Percentiles rank a stretch among this genome's conserved stretches.
Conservation (phyloP, 2,888 invertebrate genomes). For the Kuschelorhynchus macadamiae region DNA sequence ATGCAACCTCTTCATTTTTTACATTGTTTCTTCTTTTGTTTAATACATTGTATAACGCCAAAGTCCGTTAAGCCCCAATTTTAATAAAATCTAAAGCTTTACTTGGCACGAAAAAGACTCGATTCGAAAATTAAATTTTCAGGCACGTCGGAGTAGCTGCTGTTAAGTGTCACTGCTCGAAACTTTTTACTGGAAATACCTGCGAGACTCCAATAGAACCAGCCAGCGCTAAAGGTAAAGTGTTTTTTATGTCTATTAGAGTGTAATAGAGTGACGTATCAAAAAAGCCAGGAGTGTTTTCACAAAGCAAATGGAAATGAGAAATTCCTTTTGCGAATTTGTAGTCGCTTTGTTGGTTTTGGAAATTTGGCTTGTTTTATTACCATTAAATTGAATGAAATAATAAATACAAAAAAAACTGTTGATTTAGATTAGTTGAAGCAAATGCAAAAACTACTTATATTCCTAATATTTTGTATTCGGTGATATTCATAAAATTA, state of each 20-base stretch:
- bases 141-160: conserved; percentile 85
- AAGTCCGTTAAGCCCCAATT: conserved; percentile 16
- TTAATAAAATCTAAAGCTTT: conserved; percentile 37
- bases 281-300: conserved; percentile 20
- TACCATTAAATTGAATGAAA: no score
- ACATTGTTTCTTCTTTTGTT: no score
- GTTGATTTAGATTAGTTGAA: no score
- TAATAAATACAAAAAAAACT: no score
- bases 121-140: conserved; percentile 60
- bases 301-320: conserved; percentile 14
- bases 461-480: no score
- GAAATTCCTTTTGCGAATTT: conserved; percentile 9
- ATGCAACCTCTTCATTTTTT: no score
- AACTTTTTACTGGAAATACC: conserved; percentile 78
- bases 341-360: conserved; percentile 7
- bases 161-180: conserved; percentile 79
- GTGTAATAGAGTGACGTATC: conserved; percentile 23
- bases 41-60: neutral
- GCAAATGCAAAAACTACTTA: no score
- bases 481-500: no score
- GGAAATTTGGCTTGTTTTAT: conserved; percentile 6
- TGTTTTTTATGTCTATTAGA: conserved; percentile 43
- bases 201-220: conserved; percentile 76
- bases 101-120: conserved; percentile 27
- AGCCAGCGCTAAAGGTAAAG: conserved; percentile 50